Conservation (phyloP, 2,797 vertebrate genomes). For the Nasua narica region DNA sequence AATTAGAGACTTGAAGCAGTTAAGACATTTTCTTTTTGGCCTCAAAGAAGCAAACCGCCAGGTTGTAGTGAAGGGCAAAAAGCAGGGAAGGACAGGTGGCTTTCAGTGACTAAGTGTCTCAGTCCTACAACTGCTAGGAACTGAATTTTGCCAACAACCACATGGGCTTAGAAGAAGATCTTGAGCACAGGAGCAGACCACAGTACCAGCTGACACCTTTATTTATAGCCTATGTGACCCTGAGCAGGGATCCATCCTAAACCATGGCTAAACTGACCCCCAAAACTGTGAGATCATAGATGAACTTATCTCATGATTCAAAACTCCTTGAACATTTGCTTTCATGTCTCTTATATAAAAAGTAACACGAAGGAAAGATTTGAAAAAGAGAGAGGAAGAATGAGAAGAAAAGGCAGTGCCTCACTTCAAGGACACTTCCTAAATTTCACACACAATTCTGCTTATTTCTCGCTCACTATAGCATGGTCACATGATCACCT, state of each 20-base stretch:
- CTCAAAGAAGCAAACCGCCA: neutral
- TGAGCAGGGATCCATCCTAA: neutral
- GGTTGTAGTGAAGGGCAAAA: neutral
- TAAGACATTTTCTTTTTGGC: neutral
- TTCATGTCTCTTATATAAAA: neutral
- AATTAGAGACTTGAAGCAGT: neutral
- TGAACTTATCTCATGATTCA: neutral
- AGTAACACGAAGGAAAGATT: neutral
- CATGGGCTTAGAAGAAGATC: neutral
- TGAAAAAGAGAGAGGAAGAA: neutral
- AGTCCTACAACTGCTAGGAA: neutral
- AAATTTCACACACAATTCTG: neutral
- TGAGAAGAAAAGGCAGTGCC: neutral
- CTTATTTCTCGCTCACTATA: neutral
- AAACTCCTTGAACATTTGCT: neutral
- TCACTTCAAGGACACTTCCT: neutral
- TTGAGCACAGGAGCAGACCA: too few relatives aligned
- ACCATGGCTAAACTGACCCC: neutral
- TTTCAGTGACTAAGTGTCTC: fast-evolving
- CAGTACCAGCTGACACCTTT: neutral
- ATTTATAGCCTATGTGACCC: neutral
- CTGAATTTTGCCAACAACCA: neutral
- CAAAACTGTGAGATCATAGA: neutral
- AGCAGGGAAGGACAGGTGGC: fast-evolving
- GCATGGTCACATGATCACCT: neutral